These are phyloP conservation scores for Trinectes maculatus DNA, from an alignment of 2,113 vertebrate genomes.

Conservation along the genomic window DNA sequence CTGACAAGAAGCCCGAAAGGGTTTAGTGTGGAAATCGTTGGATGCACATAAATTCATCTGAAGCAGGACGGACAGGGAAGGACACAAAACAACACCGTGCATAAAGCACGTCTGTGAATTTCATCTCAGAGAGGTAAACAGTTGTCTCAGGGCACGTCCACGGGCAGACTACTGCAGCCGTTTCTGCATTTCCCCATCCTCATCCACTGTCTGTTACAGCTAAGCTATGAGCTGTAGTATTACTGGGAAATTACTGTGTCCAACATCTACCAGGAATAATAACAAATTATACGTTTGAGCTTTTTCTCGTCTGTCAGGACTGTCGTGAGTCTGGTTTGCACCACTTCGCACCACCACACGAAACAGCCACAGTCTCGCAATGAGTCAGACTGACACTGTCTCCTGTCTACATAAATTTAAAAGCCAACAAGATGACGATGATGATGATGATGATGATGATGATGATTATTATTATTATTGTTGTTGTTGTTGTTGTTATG, in stretches of 20 bases:
- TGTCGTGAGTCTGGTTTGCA: background rate
- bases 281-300: constrained; percentile 1
- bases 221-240: background rate
- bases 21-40: constrained; percentile 65
- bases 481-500: too few species aligned
- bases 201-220: background rate
- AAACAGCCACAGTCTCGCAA: background rate
- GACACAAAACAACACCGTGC: constrained; percentile 48
- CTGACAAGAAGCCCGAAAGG: constrained; percentile 52
- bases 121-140: constrained; percentile 31
- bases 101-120: constrained; percentile 13
- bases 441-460: too few species aligned
- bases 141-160: constrained; percentile 5
- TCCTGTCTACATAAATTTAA: background rate
- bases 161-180: background rate
- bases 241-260: constrained; percentile 6
- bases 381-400: background rate
- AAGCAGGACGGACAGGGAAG: constrained; percentile 49
- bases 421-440: too few species aligned
- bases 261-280: background rate
- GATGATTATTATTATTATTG: too few species aligned
- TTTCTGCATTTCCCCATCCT: background rate
- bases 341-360: too few species aligned
- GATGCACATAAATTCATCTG: constrained; percentile 39
- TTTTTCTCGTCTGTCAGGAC: background rate